These are phyloP conservation scores for Eulacestoma nigropectus DNA, from an alignment of 2,113 vertebrate species.

Conservation along the genomic window DNA sequence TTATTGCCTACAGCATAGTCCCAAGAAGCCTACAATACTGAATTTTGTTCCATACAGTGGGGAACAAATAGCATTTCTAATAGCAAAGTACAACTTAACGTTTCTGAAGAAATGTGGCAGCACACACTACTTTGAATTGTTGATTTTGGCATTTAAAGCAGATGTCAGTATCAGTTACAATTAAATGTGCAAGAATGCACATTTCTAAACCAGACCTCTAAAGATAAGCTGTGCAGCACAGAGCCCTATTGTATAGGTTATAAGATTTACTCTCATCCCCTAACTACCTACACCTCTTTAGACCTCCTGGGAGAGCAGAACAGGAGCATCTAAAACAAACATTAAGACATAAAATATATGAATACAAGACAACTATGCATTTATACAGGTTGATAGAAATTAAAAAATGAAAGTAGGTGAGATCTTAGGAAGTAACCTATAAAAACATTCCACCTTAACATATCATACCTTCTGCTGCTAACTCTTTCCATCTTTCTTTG, in stretches of 20 bases:
- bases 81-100: background rate
- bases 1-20: constrained; percentile 10
- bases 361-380: background rate
- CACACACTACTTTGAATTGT: background rate
- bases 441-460: background rate
- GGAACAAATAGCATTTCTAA: constrained; percentile 26
- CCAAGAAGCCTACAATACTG: background rate
- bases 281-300: background rate
- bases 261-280: background rate
- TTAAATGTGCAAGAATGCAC: background rate
- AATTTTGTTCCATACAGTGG: background rate
- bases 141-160: constrained; percentile 37
- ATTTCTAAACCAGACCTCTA: background rate
- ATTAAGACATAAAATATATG: background rate
- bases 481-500: constrained; percentile 93
- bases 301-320: background rate
- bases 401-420: background rate
- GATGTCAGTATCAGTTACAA: background rate
- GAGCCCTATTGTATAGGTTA: background rate
- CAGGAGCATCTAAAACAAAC: background rate
- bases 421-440: background rate
- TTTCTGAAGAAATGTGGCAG: background rate
- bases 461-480: constrained; percentile 84
- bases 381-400: background rate
- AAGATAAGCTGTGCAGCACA: background rate